Evolutionary conservation across 2,888 invertebrate genomes (phyloP).

Genomic region (Cheilosia vulpina): DNA sequence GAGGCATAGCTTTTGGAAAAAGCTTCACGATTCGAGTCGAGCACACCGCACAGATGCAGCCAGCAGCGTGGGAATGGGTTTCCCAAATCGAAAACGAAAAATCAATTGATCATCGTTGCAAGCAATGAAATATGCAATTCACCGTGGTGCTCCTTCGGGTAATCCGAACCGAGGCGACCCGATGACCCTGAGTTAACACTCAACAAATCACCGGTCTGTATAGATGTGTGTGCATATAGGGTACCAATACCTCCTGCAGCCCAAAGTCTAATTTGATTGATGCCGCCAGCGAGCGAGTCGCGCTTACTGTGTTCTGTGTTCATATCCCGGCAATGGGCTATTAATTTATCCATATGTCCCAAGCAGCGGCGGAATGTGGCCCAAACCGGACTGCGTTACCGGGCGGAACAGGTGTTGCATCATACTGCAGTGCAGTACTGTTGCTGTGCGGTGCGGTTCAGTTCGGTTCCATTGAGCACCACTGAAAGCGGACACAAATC

Average conservation of each 20-base stretch:
- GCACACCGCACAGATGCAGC: conserved; percentile 4
- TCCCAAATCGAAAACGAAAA: conserved; percentile 57
- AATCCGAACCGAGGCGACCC: conserved; percentile 49
- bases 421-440: conserved; percentile 15
- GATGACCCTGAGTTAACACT: conserved; percentile 66
- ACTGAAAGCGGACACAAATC: conserved; percentile 52
- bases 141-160: conserved; percentile 10
- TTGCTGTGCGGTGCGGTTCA: not conserved
- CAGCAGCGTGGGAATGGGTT: conserved; percentile 66
- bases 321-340: conserved; percentile 58
- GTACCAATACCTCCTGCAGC: not conserved
- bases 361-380: conserved; percentile 44
- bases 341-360: conserved; percentile 69
- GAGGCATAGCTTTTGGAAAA: not conserved
- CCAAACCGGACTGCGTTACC: conserved; percentile 39
- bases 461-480: conserved; percentile 40
- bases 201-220: conserved; percentile 35
- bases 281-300: conserved; percentile 51
- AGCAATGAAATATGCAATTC: conserved; percentile 43
- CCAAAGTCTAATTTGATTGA: conserved; percentile 61
- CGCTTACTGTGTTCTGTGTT: conserved; percentile 52
- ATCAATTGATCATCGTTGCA: conserved; percentile 66
- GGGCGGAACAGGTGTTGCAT: conserved; percentile 72
- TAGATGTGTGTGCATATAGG: not conserved
- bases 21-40: conserved; percentile 37